Base-by-base conservation (phyloP, 1,140 invertebrate genomes). In the Nephotettix cincticeps region DNA sequence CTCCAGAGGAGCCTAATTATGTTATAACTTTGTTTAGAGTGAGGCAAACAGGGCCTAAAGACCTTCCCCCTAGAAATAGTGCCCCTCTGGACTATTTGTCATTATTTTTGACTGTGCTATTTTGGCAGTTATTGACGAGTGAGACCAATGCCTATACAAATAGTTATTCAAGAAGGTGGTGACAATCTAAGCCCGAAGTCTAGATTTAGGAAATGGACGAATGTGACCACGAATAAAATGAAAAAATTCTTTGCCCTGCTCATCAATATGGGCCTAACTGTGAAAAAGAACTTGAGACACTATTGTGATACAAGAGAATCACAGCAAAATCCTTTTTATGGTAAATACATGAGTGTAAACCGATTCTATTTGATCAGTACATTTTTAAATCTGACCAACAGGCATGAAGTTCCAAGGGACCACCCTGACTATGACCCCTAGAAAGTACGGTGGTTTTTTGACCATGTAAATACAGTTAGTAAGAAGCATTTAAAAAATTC, bases 401-500 rank as follows among this genome's bases (percentile, higher is more conserved):
- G 6, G 1, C 36, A 17, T 13, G 3, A 43, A 4, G 27, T 68
- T 21, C 40, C 30, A 30, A 30, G 17, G 27, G 65, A 30, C 32
- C 36, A 68, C 30, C 32, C 65, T 23, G 40, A n/a, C 13, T 27
- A 68, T 47, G 65, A 45, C 27, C 65, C 65, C 2, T 68, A 30
- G 11, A 47, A 68, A 19, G 19, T 68, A 2, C 45, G 65, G 27
- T 27, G 9, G 4, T 68, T 45, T 32, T 27, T 45, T 45, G 65
- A 68, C 23, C 40, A 43, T 47, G 13, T 68, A 40, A 68, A 68
- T 27, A 6, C 30, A n/a, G 30, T 25, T 14, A 47, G 45, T 40
- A 68, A 68, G 27, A 68, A 68, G 36, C 25, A 45, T 68, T 68
- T 68, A 61, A 61, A 25, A 61, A 61, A 61, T 61, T 61, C 23